A percentile compares a stretch with the other conserved stretches of the same genome.
These are phyloP conservation scores for Sinonovacula constricta DNA, from an alignment of 1,140 invertebrate species.

Conservation along the genomic window DNA sequence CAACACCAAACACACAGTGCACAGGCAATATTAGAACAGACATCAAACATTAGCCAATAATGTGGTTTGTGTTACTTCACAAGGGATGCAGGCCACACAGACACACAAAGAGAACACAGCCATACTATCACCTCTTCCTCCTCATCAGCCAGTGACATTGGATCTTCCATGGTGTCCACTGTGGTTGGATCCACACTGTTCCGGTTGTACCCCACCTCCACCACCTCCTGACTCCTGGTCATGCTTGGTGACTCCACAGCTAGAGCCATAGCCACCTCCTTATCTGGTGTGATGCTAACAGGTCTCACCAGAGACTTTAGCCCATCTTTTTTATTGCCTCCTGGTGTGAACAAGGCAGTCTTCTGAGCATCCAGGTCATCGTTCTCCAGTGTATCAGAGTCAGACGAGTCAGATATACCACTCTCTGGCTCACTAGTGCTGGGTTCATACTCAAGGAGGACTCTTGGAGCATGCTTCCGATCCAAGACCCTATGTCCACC, in stretches of 20 bases:
- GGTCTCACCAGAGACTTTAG: not conserved
- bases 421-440: conserved; percentile 41
- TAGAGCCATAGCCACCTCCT: conserved; percentile 23
- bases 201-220: conserved; percentile 22
- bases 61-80: not conserved
- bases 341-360: not conserved
- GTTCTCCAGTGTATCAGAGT: conserved; percentile 31
- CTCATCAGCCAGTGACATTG: conserved; percentile 18
- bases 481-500: conserved; percentile 11
- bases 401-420: conserved; percentile 20
- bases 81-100: not conserved
- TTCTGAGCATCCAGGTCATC: too few species aligned
- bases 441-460: conserved; percentile 44
- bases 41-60: too few species aligned
- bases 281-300: conserved; percentile 17
- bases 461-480: conserved; percentile 34
- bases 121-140: conserved; percentile 43
- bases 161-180: conserved; percentile 30
- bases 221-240: not conserved
- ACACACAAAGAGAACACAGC: too few species aligned
- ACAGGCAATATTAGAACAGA: too few species aligned
- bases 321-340: not conserved
- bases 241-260: conserved; percentile 20
- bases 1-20: too few species aligned
- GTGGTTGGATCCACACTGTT: conserved; percentile 32